phyloP scores from a whole-genome alignment of 2,797 vertebrate species.

The Scolopax bukidnonensis region DNA sequence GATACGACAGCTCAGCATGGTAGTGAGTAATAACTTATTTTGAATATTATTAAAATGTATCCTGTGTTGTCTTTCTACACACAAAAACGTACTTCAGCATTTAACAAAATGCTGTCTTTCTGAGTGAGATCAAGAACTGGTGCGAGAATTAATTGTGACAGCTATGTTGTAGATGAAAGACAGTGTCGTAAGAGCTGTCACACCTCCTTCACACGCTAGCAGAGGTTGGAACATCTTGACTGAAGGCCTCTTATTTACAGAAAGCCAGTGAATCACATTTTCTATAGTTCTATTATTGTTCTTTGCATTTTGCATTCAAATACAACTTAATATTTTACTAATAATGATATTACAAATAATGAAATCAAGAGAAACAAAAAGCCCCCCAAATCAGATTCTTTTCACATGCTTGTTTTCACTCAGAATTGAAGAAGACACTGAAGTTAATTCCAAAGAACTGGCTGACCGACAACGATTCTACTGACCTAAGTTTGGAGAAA shows the following conservation, averaged over 20 bases:
- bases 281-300: neutral
- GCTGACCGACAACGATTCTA: neutral
- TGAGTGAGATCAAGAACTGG: neutral
- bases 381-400: neutral
- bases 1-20: slow-evolving; percentile 19
- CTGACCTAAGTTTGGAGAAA: neutral
- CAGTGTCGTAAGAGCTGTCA: neutral
- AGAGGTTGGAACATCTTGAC: neutral
- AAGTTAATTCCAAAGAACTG: neutral
- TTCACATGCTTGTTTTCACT: neutral
- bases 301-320: neutral
- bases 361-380: neutral
- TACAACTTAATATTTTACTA: neutral
- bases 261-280: neutral
- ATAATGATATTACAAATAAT: neutral
- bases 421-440: neutral
- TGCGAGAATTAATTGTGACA: slow-evolving; percentile 23
- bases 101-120: slow-evolving; percentile 1
- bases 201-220: neutral
- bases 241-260: slow-evolving; percentile 36
- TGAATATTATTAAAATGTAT: slow-evolving; percentile 28
- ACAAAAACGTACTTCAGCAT: neutral
- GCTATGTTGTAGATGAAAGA: slow-evolving; percentile 22
- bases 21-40: slow-evolving; percentile 6
- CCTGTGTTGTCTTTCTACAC: slow-evolving; percentile 24